Evolutionary conservation across 2,113 vertebrate species (phyloP), one percentile per base, ranked within the genome.

Genomic region (Myanophis thanlyinensis): DNA sequence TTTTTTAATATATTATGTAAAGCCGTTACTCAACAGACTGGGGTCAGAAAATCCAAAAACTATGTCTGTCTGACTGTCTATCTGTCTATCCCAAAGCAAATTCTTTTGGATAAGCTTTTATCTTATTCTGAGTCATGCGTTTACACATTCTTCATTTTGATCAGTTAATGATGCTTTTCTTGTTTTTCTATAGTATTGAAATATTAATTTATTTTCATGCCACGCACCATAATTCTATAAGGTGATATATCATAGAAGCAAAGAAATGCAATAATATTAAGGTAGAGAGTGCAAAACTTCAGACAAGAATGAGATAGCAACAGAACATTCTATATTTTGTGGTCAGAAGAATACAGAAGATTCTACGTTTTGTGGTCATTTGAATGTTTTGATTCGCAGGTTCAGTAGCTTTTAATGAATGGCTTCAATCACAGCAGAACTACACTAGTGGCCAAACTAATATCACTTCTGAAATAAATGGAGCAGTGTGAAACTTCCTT

Each of bases 101-200:
- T 87, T 67, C 20, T 48, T 95, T 94, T 95, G 80, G 95, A 93
- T 15, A 85, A 87, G 90, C 91, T 44, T 86, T 44, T 62, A 30
- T 93, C 95, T 95, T 67, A 89, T 95, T 87, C 40, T 5, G 86
- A 95, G 93, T 95, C 93, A 95, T 53, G 91, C 93, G 89, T 27
- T 87, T 44, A 59, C 15, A 67, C 51, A 80, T 93, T 89, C 88
- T 7, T 73, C 85, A 93, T 0, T 91, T 86, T 35, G 93, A 91
- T 93, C n/a, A 88, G n/a, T 0, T 20, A 85, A 1, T 18, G 1
- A 4, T 4, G 87, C 73, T 93, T 92, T 91, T 0, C 52, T 27
- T 22, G 9, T 11, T 7, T 0, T 94, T 94, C 54, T 73, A 25
- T 85, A 0, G 0, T 85, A 94, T 91, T 1, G 87, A 86, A 35